These are phyloP conservation scores for Chiridota heheva DNA, from an alignment of 35 echinoderm and acorn worm genomes.

Conservation along the genomic window DNA sequence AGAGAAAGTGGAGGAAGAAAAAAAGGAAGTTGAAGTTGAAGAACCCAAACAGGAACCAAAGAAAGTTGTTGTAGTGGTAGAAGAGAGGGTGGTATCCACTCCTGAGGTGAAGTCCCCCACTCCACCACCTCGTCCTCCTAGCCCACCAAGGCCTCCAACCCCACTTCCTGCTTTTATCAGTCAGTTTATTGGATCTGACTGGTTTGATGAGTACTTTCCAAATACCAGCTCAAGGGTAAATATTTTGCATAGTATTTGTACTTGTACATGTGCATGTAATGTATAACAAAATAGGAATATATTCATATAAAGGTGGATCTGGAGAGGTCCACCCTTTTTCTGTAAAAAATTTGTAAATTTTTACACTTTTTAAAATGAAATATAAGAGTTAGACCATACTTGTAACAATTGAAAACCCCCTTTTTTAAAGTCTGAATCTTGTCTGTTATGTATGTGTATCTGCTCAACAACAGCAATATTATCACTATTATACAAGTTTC, in stretches of 20 bases:
- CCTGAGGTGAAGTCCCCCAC: constrained; percentile 75
- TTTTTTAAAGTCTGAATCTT: too few relatives aligned
- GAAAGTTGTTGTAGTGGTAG: background rate
- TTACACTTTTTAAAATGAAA: too few relatives aligned
- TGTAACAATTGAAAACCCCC: too few relatives aligned
- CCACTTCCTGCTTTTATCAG: constrained; percentile 91
- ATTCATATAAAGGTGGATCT: background rate
- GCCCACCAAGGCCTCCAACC: constrained; percentile 88
- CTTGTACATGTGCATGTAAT: background rate
- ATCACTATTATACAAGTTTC: too few relatives aligned
- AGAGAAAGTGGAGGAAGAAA: constrained; percentile 27
- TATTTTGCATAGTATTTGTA: background rate
- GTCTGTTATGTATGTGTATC: too few relatives aligned
- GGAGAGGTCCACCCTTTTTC: too few relatives aligned
- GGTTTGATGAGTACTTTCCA: constrained; percentile 99
- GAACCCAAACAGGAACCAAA: constrained; percentile 34
- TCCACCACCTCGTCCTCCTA: constrained; percentile 78
- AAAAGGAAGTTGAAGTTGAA: too few relatives aligned
- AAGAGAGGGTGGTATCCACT: constrained; percentile 45
- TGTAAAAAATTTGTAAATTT: too few relatives aligned
- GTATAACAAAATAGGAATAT: background rate
- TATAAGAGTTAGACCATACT: too few relatives aligned
- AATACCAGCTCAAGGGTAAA: constrained; percentile 83
- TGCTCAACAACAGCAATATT: too few relatives aligned
- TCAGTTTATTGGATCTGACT: constrained; percentile 88